Evolutionary conservation across 2,797 vertebrate species (phyloP).

Genomic region (Macroramphosus scolopax): DNA sequence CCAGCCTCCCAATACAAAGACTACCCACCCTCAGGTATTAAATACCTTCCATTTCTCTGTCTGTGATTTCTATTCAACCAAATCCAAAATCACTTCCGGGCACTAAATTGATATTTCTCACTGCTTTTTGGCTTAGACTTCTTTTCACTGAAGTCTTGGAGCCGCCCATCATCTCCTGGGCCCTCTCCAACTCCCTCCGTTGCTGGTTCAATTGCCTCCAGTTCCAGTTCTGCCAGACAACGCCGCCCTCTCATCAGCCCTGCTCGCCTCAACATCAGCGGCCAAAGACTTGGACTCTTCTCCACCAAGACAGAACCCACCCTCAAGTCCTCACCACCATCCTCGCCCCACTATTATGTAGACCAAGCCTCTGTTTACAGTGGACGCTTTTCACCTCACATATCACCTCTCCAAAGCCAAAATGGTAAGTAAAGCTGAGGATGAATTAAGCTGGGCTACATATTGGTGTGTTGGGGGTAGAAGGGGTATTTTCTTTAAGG

Average conservation of each 20-base stretch:
- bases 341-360: slow-evolving; percentile 60
- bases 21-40: slow-evolving; percentile 86
- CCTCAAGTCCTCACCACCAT: slow-evolving; percentile 43
- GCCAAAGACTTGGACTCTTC: slow-evolving; percentile 86
- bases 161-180: slow-evolving; percentile 82
- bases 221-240: slow-evolving; percentile 83
- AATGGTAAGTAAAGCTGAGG: slow-evolving; percentile 52
- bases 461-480: too few relatives aligned
- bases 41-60: neutral
- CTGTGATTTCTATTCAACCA: neutral
- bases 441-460: too few relatives aligned
- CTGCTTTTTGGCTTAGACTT: slow-evolving; percentile 78
- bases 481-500: too few relatives aligned
- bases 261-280: slow-evolving; percentile 88
- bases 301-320: slow-evolving; percentile 63
- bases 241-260: slow-evolving; percentile 95
- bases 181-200: slow-evolving; percentile 88
- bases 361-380: slow-evolving; percentile 68
- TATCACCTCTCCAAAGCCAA: slow-evolving; percentile 62
- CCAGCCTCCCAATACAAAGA: slow-evolving; percentile 84
- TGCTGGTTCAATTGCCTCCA: slow-evolving; percentile 87
- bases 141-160: slow-evolving; percentile 84
- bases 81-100: neutral
- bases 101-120: neutral
- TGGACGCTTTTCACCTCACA: slow-evolving; percentile 66